These are phyloP conservation scores for Beroe forskalii DNA, from an alignment of 37 sponge, comb jelly and placozoan genomes.

Conservation along the genomic window DNA sequence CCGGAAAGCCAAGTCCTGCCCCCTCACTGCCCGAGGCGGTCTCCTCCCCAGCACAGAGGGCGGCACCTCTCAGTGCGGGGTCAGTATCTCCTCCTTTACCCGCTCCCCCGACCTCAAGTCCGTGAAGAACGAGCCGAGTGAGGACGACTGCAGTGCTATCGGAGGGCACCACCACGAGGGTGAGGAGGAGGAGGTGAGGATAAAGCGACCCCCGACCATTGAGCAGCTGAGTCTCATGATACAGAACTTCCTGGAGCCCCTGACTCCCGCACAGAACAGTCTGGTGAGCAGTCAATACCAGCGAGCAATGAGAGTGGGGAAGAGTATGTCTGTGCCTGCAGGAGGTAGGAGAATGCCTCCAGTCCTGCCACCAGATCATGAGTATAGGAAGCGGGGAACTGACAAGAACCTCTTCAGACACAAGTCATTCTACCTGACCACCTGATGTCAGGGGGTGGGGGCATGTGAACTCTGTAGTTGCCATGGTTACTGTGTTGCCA, in stretches of 20 bases:
- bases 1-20: slow-evolving; percentile 17
- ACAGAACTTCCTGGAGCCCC: slow-evolving; percentile 25
- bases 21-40: background rate
- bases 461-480: too few species aligned
- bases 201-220: background rate
- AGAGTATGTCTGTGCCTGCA: background rate
- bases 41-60: background rate
- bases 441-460: too few species aligned
- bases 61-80: background rate
- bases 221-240: background rate
- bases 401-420: too few species aligned
- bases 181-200: background rate
- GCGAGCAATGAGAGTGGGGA: background rate
- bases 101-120: slow-evolving; percentile 24
- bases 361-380: too few species aligned
- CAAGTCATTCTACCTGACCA: too few species aligned
- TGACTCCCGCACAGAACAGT: background rate
- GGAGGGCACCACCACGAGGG: too few species aligned
- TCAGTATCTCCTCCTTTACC: background rate
- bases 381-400: too few species aligned
- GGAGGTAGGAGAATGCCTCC: background rate
- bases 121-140: background rate
- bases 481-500: too few species aligned
- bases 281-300: background rate
- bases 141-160: too few species aligned